Evolutionary conservation across 1,140 invertebrate genomes (phyloP).

Genomic region (Danaus melanippus): DNA sequence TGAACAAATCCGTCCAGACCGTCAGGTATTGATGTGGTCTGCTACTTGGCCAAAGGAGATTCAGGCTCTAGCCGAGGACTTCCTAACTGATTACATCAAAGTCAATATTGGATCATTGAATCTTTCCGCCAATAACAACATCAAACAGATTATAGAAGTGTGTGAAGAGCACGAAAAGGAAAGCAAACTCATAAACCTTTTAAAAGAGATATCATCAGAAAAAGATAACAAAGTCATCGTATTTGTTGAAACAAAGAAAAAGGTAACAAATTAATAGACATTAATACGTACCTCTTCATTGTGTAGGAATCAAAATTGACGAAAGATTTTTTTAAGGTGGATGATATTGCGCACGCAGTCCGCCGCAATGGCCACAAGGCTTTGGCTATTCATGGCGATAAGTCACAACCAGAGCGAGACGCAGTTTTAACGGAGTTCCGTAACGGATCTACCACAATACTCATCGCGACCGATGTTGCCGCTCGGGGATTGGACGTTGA

Average conservation of each 20-base stretch:
- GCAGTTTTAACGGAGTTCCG: constrained; percentile 94
- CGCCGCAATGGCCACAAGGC: constrained; percentile 88
- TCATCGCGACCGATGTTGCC: constrained; percentile 99
- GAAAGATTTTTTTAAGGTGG: constrained; percentile 74
- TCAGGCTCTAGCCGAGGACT: constrained; percentile 93
- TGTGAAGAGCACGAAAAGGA: constrained; percentile 94
- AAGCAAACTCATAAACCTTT: constrained; percentile 82
- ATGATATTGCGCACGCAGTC: constrained; percentile 94
- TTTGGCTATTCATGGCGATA: constrained; percentile 97
- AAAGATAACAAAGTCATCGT: constrained; percentile 95
- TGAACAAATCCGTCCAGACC: constrained; percentile 94
- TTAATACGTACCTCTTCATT: no score
- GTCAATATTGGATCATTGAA: constrained; percentile 96
- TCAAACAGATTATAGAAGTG: constrained; percentile 96
- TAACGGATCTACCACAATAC: constrained; percentile 91
- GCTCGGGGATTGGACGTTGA: constrained; percentile 98
- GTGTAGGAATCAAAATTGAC: constrained; percentile 6
- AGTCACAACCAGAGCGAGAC: constrained; percentile 96
- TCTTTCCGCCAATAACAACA: constrained; percentile 97
- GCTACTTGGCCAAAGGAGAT: constrained; percentile 99
- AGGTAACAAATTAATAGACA: constrained; percentile 56
- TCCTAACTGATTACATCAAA: constrained; percentile 90
- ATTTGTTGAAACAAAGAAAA: constrained; percentile 98
- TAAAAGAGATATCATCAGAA: constrained; percentile 90
- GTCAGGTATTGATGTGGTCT: constrained; percentile 98